Evolutionary conservation across 2,797 vertebrate genomes (phyloP).

Genomic region (Chiloscyllium punctatum): DNA sequence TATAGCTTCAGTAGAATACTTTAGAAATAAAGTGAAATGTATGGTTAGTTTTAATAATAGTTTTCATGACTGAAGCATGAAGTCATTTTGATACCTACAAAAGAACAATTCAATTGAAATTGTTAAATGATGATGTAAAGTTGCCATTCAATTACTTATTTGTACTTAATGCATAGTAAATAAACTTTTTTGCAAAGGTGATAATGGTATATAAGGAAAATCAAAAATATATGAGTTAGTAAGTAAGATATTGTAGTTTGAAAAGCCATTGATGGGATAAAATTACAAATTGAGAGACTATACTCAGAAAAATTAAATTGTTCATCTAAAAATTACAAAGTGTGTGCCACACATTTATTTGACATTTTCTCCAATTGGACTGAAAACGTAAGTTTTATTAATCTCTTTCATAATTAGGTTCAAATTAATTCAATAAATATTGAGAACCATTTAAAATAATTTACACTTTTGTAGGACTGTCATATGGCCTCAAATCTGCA

Average conservation of each 20-base stretch:
- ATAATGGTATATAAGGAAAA: background rate
- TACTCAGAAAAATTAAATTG: background rate
- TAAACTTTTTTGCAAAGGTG: background rate
- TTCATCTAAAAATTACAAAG: background rate
- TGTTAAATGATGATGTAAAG: conserved; percentile 42
- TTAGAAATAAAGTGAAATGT: background rate
- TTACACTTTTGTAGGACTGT: background rate
- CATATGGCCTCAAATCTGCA: background rate
- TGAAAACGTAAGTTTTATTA: background rate
- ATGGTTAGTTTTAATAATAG: background rate
- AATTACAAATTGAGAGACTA: background rate
- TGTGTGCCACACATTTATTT: background rate
- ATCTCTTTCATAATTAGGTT: background rate
- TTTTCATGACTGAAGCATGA: background rate
- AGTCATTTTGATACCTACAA: background rate
- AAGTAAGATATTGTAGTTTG: background rate
- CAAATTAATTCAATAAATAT: background rate
- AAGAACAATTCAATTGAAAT: conserved; percentile 38
- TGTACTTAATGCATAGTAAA: background rate
- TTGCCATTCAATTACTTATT: background rate
- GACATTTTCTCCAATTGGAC: background rate
- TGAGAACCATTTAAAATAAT: background rate
- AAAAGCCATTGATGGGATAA: background rate
- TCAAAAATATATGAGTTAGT: background rate
- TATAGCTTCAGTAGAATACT: background rate